Conservation (phyloP, 2,113 vertebrate species). For the Taurulus bubalis region DNA sequence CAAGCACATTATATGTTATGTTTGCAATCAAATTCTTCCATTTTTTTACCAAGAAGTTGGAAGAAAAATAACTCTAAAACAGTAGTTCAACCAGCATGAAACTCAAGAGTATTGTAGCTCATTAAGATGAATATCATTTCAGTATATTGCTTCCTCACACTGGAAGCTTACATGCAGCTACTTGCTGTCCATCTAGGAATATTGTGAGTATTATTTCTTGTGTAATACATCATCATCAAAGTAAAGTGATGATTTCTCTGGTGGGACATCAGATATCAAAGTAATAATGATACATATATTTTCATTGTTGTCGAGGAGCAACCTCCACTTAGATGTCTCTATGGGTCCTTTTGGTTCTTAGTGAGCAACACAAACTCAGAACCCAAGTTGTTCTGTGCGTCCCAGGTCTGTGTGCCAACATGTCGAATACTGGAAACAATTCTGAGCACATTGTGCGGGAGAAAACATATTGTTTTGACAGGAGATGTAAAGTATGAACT, state of each 20-base stretch:
- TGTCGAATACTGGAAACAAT: not conserved
- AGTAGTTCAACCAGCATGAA: not conserved
- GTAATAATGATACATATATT: not conserved
- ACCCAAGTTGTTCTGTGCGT: not conserved
- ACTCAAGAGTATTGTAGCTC: not conserved
- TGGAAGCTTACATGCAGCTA: not conserved
- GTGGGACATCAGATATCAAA: not conserved
- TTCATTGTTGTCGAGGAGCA: not conserved
- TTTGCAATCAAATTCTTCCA: not conserved
- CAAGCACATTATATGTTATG: not conserved
- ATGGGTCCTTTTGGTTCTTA: not conserved
- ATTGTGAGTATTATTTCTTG: not conserved
- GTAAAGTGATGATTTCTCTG: not conserved
- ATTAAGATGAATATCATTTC: not conserved
- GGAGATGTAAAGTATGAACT: not conserved
- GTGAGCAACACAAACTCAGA: constrained; percentile 1
- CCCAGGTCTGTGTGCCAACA: not conserved
- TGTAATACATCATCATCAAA: not conserved
- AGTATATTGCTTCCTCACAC: not conserved
- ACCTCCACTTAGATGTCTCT: not conserved
- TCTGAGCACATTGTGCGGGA: not conserved
- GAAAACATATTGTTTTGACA: not conserved
- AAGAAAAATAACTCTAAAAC: not conserved
- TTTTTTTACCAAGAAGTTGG: not conserved
- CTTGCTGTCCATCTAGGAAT: not conserved